Evolutionary conservation across 2,797 vertebrate species (phyloP), one percentile per base, ranked within the genome.

Genomic region (Synanceia verrucosa): DNA sequence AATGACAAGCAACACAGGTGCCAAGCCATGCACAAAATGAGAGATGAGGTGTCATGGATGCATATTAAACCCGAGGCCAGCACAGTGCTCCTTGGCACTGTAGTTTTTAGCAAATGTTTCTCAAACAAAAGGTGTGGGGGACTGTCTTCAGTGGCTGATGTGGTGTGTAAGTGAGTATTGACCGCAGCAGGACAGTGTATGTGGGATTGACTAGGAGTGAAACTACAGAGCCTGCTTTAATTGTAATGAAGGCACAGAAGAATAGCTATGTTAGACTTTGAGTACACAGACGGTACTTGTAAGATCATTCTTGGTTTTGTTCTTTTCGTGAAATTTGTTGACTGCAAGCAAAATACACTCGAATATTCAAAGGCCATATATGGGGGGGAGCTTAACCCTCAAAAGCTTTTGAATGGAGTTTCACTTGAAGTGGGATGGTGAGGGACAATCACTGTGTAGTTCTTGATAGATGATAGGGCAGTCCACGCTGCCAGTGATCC

Each of bases 361-460:
- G 21, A 13, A 19, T 24, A 2, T 1, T 11, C 16, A n/a, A 19
- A 62, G 43, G 23, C 36, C 24, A n/a, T 29, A 26, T 48, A 21
- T 31, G 60, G 50, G 28, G 44, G 59, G 65, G 61, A 34, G 44
- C 43, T 74, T 69, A 24, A 65, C 37, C 34, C 65, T 69, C 10
- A 31, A 36, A 62, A 10, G n/a, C 50, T 41, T 69, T 47, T 53
- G 47, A 50, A 41, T 62, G 58, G 71, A 77, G 65, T 65, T 51
- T 52, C 55, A 75, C 67, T 75, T 86, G 64, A 75, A 79, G 65
- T 61, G 52, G 68, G 66, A 69, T 65, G 77, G 73, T 88, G 77
- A 90, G 75, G 83, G 83, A 86, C 83, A 86, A 82, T 90, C 81
- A 62, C 64, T 65, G 68, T 58, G 31, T 80, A 73, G 47, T 36